Evolutionary conservation across 1,140 invertebrate genomes (phyloP), one percentile per base, ranked within the genome.

Genomic region (Drosophila pallidifrons): DNA sequence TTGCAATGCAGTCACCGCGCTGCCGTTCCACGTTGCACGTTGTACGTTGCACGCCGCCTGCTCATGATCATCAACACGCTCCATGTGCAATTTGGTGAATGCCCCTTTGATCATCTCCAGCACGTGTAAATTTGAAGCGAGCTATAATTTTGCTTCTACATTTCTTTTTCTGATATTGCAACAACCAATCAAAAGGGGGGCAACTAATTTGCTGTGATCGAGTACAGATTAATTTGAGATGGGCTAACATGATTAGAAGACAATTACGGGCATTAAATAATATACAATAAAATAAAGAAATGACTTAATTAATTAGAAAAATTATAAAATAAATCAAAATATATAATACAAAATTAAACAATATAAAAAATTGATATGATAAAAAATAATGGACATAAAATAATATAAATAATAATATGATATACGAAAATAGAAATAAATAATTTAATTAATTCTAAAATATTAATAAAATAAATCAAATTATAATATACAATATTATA

Each of bases 41-140:
- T 20, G 20, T 20, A 20, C 20, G 20, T 32, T 32, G 30, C 30
- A n/a, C 28, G 10, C 15, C 38, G 25, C 13, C 54, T 52, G 46
- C 54, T 49, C 70, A 66, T 58, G 32, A 66, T 72, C 69, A 58
- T 67, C 70, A 67, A 41, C 52, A 66, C 43, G 32, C 52, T 65
- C 11, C 16, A 52, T 13, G 55, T 59, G 49, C 71, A 54, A 74
- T 74, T 69, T 74, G 65, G 35, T 30, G 65, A 60, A 61, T 69
- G 25, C 65, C 49, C n/a, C 35, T 67, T 52, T 67, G 64, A 67
- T 67, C 45, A 52, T 43, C 47, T 49, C 35, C 67, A 41, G 59
- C 64, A 54, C 64, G 70, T 73, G 64, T 5, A 73, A 67, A 54
- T 58, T 16, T 25, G 45, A 58, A 60, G 35, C 1, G n/a, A 61